Evolutionary conservation across 2,888 invertebrate genomes (phyloP).

Genomic region (Tinea semifulvella): DNA sequence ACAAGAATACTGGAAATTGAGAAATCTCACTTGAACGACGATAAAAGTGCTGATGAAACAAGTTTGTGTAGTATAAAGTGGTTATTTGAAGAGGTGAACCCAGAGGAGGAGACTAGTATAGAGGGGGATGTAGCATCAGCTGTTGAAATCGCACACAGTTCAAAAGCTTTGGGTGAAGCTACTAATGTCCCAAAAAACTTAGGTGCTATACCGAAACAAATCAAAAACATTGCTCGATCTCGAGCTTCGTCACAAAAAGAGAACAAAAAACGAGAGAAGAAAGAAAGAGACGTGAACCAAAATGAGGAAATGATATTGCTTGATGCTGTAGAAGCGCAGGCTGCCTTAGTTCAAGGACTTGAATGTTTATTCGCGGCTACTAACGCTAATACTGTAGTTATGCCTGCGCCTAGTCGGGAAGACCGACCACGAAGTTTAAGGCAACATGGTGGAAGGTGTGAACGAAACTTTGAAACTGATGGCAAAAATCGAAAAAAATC

Average conservation of each 20-base stretch:
- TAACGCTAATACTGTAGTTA: conserved; percentile 58
- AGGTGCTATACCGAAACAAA: conserved; percentile 77
- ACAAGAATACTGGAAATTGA: conserved; percentile 35
- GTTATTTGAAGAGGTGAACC: conserved; percentile 51
- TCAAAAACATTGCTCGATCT: conserved; percentile 62
- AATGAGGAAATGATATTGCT: conserved; percentile 49
- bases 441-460: conserved; percentile 46
- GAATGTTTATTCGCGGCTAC: conserved; percentile 61
- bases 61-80: conserved; percentile 59
- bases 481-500: conserved; percentile 57
- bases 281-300: conserved; percentile 52
- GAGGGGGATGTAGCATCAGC: background rate
- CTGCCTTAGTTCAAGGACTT: conserved; percentile 63
- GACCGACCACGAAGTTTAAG: conserved; percentile 45
- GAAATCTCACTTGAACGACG: conserved; percentile 43
- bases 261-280: conserved; percentile 61
- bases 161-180: conserved; percentile 51
- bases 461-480: conserved; percentile 47
- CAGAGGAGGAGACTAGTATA: conserved; percentile 25
- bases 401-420: conserved; percentile 51
- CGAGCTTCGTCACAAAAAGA: conserved; percentile 67
- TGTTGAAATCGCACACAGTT: conserved; percentile 34
- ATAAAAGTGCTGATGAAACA: conserved; percentile 49
- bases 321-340: conserved; percentile 63
- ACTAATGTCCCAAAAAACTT: conserved; percentile 69